phyloP scores from a whole-genome alignment of 2,888 invertebrate genomes.

The Ptilodon capucinus region DNA sequence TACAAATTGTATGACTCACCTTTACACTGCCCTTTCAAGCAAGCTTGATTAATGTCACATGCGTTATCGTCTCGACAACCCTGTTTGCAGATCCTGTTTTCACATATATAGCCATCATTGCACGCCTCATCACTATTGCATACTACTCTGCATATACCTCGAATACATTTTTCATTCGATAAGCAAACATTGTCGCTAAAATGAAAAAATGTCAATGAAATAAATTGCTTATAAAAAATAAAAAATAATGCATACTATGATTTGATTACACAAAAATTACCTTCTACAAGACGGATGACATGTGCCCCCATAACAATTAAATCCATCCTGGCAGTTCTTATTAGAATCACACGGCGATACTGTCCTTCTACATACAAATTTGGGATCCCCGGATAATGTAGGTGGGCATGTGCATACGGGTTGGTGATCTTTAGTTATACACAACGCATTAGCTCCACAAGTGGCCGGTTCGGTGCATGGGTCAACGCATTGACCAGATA shows the following conservation, averaged over 20 bases:
- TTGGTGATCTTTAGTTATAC: conserved; percentile 86
- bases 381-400: conserved; percentile 88
- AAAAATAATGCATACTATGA: not conserved
- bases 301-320: conserved; percentile 89
- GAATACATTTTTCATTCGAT: conserved; percentile 92
- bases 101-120: conserved; percentile 91
- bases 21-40: conserved; percentile 91
- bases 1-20: conserved; percentile 65
- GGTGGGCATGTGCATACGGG: conserved; percentile 89
- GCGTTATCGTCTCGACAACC: conserved; percentile 93
- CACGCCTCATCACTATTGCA: conserved; percentile 94
- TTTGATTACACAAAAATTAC: conserved; percentile 58
- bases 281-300: conserved; percentile 91
- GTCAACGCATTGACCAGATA: conserved; percentile 90
- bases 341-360: conserved; percentile 84
- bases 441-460: conserved; percentile 92
- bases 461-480: conserved; percentile 89
- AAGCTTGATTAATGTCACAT: conserved; percentile 89
- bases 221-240: not conserved
- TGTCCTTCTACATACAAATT: conserved; percentile 87
- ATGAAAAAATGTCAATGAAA: conserved; percentile 25
- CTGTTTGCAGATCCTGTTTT: conserved; percentile 91
- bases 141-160: conserved; percentile 91
- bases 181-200: conserved; percentile 91
- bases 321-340: conserved; percentile 86